Evolutionary conservation across 2,888 invertebrate species (phyloP).

Genomic region (Oscheius onirici): DNA sequence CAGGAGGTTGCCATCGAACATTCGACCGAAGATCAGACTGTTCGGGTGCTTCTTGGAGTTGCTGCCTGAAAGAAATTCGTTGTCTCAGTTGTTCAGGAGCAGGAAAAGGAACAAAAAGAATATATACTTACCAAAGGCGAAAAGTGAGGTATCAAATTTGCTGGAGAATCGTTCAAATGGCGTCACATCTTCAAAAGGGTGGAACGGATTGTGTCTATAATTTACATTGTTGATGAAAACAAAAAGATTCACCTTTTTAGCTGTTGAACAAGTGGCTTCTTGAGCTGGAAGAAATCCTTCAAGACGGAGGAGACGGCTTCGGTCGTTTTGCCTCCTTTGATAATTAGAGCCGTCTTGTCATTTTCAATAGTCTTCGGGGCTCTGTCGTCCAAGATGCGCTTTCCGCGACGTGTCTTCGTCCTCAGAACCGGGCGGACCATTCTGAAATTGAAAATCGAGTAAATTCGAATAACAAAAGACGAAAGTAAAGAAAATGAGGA

Average conservation of each 20-base stretch:
- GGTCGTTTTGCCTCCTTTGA: slow-evolving; percentile 79
- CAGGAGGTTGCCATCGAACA: slow-evolving; percentile 87
- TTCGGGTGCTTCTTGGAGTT: slow-evolving; percentile 84
- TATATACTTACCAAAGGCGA: slow-evolving; percentile 79
- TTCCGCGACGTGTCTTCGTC: slow-evolving; percentile 51
- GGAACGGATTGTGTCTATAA: slow-evolving; percentile 77
- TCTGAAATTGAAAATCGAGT: background rate
- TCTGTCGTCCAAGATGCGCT: slow-evolving; percentile 45
- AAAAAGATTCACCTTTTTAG: slow-evolving; percentile 57
- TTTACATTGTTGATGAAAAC: background rate
- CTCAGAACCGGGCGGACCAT: slow-evolving; percentile 18
- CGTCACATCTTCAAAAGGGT: slow-evolving; percentile 90
- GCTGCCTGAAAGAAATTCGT: slow-evolving; percentile 78
- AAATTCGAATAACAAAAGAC: no score
- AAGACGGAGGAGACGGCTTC: slow-evolving; percentile 79
- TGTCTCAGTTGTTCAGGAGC: no score
- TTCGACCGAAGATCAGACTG: slow-evolving; percentile 76
- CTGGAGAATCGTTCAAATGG: slow-evolving; percentile 80
- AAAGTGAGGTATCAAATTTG: slow-evolving; percentile 88
- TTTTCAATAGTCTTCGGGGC: slow-evolving; percentile 51
- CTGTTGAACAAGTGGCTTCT: slow-evolving; percentile 65
- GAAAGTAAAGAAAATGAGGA: no score
- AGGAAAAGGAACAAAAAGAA: slow-evolving; percentile 11
- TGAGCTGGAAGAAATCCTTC: slow-evolving; percentile 78
- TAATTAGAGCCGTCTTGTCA: slow-evolving; percentile 48